Base-by-base conservation (phyloP, 2,797 vertebrate genomes). In the Propithecus perrieri region DNA sequence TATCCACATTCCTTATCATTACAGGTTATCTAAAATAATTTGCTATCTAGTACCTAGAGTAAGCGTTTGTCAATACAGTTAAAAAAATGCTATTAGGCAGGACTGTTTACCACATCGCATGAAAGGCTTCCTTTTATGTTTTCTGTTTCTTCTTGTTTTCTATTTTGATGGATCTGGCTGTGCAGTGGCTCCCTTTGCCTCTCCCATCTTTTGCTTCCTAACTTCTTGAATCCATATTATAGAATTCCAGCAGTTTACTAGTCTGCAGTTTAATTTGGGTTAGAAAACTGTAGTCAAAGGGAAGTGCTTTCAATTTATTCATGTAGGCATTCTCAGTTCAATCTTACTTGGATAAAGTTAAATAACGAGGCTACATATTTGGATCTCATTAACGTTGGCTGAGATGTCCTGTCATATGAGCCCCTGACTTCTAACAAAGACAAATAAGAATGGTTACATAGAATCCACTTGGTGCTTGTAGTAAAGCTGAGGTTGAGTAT, bases 301-400 rank as follows among this genome's bases (percentile, higher is more conserved):
- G 46, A 69, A 76, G 1, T 48, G 41, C 22, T 94, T 95, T 92
- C 46, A 87, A 12, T 67, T 89, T 38, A 94, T 72, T 87, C 41
- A 55, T 33, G 91, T 28, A 88, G 28, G n/a, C 94, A 84, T 85
- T 91, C 22, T 89, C 7, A n/a, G 71, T 94, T 92, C 76, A 85
- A 5, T 94, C 76, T 92, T 75, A 50, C 41, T 13, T 85, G 61
- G 28, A 50, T 59, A 96, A 97, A 94, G 41, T 59, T 85, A 48
- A 88, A 63, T 86, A 84, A 48, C 7, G 43, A 85, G 79, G 28
- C 26, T 88, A 63, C 5, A 9, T 94, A 92, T 92, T 75, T 91
- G 78, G 69, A 72, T 89, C 20, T 63, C 46, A 28, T 53, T 28
- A 79, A 48, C 50, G 18, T 91, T 79, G 57, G 2, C 38, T 67